phyloP scores from a whole-genome alignment of 2,888 invertebrate genomes.

The Calliphora vomitoria region DNA sequence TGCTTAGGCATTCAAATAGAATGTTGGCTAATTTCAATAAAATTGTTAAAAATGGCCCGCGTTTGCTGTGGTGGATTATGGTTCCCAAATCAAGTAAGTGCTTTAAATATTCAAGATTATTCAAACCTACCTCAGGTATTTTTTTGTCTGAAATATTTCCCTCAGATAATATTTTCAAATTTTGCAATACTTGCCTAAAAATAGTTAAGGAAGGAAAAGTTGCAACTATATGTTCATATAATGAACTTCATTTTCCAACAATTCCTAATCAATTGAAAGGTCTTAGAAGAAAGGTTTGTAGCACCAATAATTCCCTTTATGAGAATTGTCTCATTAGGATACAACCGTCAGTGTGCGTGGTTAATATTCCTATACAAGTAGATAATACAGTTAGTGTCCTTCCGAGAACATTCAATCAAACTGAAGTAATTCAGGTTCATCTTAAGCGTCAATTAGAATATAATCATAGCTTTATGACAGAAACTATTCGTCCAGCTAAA shows the following conservation, averaged over 20 bases:
- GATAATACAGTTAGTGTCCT: slow-evolving; percentile 21
- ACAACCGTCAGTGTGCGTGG: slow-evolving; percentile 23
- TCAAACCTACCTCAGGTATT: no score
- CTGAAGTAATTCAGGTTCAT: not conserved
- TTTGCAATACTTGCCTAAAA: no score
- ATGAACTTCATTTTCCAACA: no score
- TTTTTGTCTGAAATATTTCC: no score
- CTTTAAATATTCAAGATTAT: not conserved
- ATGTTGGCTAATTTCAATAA: not conserved
- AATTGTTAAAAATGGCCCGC: not conserved
- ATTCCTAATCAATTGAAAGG: no score
- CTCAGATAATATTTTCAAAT: no score
- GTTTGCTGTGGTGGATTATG: slow-evolving; percentile 20
- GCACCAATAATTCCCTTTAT: no score
- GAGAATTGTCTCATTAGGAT: no score
- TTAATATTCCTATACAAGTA: not conserved
- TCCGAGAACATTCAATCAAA: slow-evolving; percentile 1
- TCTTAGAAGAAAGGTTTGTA: no score
- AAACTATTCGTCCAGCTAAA: not conserved
- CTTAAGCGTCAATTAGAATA: not conserved
- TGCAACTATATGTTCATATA: no score
- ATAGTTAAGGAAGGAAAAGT: no score
- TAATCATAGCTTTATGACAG: not conserved
- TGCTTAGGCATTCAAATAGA: not conserved
- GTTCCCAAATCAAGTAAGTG: not conserved